Evolutionary conservation across 2,797 vertebrate species (phyloP).

Genomic region (Nannoperca australis): DNA sequence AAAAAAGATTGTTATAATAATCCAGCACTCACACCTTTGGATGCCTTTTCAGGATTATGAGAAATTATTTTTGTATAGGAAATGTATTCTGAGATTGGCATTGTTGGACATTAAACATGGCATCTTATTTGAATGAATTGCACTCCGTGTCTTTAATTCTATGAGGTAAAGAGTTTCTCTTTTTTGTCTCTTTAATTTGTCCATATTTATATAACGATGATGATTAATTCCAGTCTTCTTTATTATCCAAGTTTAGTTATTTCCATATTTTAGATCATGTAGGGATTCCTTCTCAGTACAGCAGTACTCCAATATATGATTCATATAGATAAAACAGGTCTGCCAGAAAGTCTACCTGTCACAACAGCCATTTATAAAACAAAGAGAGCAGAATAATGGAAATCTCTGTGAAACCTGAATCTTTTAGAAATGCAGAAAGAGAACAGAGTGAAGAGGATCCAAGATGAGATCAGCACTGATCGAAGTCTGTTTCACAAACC

Average conservation of each 20-base stretch:
- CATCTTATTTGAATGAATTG: slow-evolving; percentile 19
- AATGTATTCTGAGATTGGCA: not conserved
- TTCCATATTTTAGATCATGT: slow-evolving; percentile 7
- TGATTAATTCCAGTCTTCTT: slow-evolving; percentile 6
- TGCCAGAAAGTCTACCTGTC: slow-evolving; percentile 39
- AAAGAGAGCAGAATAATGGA: slow-evolving; percentile 43
- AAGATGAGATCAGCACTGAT: slow-evolving; percentile 52
- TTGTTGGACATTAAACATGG: not conserved
- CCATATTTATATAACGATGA: slow-evolving; percentile 13
- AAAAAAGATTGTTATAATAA: not conserved
- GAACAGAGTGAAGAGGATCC: slow-evolving; percentile 32
- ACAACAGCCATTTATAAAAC: slow-evolving; percentile 56
- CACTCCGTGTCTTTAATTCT: slow-evolving; percentile 5
- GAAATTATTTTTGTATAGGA: not conserved
- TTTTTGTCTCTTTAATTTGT: slow-evolving; percentile 1
- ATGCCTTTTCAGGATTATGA: not conserved
- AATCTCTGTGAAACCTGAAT: slow-evolving; percentile 38
- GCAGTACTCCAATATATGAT: slow-evolving; percentile 26
- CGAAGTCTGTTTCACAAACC: slow-evolving; percentile 61
- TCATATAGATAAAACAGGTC: slow-evolving; percentile 43
- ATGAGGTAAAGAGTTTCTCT: not conserved
- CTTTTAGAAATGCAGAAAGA: slow-evolving; percentile 41
- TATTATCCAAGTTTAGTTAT: slow-evolving; percentile 14
- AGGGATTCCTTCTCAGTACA: not conserved
- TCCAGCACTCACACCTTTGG: not conserved